Evolutionary conservation across 2,797 vertebrate species (phyloP), one percentile per base, ranked within the genome.

Genomic region (Limosa lapponica): DNA sequence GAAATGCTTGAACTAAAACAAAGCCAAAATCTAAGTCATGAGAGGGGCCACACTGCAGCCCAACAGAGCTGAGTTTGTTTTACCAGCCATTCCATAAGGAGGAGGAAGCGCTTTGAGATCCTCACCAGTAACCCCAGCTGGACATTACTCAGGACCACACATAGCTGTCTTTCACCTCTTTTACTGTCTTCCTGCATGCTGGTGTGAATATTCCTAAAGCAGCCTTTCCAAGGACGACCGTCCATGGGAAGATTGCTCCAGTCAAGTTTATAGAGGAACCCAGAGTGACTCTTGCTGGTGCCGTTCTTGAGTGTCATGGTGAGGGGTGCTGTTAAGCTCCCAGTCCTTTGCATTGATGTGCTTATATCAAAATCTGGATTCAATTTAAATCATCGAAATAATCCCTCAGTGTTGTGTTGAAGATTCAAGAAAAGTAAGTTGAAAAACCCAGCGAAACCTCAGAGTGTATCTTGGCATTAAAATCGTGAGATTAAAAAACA

Each of bases 381-480:
- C 16, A 34, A 1, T 89, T 57, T 49, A 61, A 73, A 36, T 64
- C 4, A 8, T 32, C 0, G 0, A 88, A 83, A 66, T 61, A 94
- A 49, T 69, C 61, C 48, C 44, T 73, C 37, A 39, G 54, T 89
- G 41, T 84, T 82, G 34, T 57, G 46, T 8, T 79, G 59, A 58
- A 79, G 37, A 34, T 13, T 82, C 37, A 83, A 59, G 74, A 90
- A 77, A 94, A 86, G 43, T 52, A 46, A 49, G 6, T 5, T 82
- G 49, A 80, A 93, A 93, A 95, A 67, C n/a, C 41, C 67, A 84
- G 17, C 0, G 2, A 89, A 94, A 84, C 73, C 58, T 93, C 77
- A 52, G 52, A 89, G 61, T 93, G 61, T 95, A 87, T 87, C 64
- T 90, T 96, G 95, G 93, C 94, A 90, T 70, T 88, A 84, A 88